phyloP scores from a whole-genome alignment of 2,888 invertebrate genomes.

The Drosophila cyrtoloma region DNA sequence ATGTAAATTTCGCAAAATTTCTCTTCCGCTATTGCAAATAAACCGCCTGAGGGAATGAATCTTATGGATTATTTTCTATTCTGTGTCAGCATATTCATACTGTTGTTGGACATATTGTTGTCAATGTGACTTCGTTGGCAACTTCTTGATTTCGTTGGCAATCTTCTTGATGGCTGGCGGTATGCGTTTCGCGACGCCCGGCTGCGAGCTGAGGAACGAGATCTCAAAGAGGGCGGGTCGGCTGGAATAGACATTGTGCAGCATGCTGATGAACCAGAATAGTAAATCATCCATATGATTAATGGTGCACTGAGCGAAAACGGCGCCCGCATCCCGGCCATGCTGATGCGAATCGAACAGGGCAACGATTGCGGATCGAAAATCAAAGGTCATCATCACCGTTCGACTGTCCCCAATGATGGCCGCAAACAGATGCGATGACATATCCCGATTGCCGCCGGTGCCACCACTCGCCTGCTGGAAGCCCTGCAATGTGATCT shows the following conservation, averaged over 20 bases:
- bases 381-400: constrained; percentile 78
- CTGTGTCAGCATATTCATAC: not conserved
- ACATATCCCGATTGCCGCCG: constrained; percentile 24
- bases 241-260: constrained; percentile 76
- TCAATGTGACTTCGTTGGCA: constrained; percentile 38
- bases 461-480: constrained; percentile 50
- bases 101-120: not conserved
- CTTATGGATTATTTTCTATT: not conserved
- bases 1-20: constrained; percentile 3
- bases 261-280: constrained; percentile 80
- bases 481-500: constrained; percentile 76
- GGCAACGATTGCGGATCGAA: constrained; percentile 72
- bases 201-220: constrained; percentile 78
- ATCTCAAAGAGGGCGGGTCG: constrained; percentile 79
- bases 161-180: constrained; percentile 71
- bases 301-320: constrained; percentile 75
- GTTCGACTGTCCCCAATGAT: constrained; percentile 82
- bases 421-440: constrained; percentile 74
- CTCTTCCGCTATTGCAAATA: not conserved
- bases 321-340: constrained; percentile 77
- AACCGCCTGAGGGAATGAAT: constrained; percentile 1
- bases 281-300: constrained; percentile 72
- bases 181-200: constrained; percentile 71
- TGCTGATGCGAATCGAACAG: constrained; percentile 83
- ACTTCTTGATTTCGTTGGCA: constrained; percentile 65